Evolutionary conservation across 2,888 invertebrate genomes (phyloP).

Genomic region (Cataglyphis altisquamis): DNA sequence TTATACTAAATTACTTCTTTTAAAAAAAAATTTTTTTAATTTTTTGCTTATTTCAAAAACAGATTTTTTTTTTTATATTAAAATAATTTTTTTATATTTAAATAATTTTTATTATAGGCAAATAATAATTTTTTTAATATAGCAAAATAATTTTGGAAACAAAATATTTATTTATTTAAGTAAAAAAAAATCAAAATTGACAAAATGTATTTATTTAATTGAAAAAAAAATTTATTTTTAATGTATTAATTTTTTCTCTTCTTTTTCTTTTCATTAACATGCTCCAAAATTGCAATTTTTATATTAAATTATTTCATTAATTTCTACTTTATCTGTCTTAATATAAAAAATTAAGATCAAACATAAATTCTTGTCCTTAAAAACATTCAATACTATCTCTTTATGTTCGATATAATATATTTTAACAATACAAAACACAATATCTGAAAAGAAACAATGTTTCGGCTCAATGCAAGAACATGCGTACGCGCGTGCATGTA

Average conservation of each 20-base stretch:
- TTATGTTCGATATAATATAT: neutral
- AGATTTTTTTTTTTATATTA: too few relatives aligned
- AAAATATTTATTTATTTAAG: too few relatives aligned
- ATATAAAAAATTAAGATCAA: neutral
- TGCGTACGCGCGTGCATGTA: constrained; percentile 59
- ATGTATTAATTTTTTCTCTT: neutral
- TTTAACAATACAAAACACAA: neutral
- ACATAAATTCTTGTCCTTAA: neutral
- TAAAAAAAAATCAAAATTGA: too few relatives aligned
- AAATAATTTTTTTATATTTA: too few relatives aligned
- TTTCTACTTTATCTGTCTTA: neutral
- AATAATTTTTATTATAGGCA: too few relatives aligned
- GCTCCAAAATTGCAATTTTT: neutral
- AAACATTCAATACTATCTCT: neutral
- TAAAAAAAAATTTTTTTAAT: too few relatives aligned
- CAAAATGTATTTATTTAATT: too few relatives aligned
- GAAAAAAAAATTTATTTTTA: too few relatives aligned
- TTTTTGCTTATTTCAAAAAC: too few relatives aligned
- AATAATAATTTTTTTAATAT: too few relatives aligned
- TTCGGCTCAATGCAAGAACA: constrained; percentile 18
- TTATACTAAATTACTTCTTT: too few relatives aligned
- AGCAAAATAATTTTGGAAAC: too few relatives aligned
- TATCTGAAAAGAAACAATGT: constrained; percentile 45
- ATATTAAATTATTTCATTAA: neutral
- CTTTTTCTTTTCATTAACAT: neutral